phyloP scores from a whole-genome alignment of 2,113 vertebrate genomes.

The Tachycineta bicolor region DNA sequence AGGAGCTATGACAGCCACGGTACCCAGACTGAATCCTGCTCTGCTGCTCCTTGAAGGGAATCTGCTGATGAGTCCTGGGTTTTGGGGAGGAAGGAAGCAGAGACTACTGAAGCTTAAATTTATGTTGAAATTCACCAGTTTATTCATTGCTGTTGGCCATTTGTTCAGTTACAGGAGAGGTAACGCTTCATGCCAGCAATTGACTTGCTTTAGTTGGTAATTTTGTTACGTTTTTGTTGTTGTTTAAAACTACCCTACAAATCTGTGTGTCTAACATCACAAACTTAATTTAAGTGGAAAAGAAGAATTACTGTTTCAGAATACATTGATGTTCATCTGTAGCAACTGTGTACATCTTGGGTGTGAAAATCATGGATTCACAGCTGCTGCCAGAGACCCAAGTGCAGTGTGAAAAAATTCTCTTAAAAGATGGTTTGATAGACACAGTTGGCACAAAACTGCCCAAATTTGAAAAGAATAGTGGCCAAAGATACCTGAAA shows the following conservation, averaged over 20 bases:
- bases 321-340: background rate
- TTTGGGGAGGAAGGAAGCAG: background rate
- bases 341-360: background rate
- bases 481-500: background rate
- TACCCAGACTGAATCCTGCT: background rate
- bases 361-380: background rate
- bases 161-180: conserved; percentile 12
- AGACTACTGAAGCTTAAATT: background rate
- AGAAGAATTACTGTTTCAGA: background rate
- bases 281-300: background rate
- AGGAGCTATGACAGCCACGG: conserved; percentile 80
- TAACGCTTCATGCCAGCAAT: background rate
- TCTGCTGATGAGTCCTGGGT: background rate
- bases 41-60: background rate
- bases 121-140: background rate
- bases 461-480: background rate
- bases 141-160: background rate
- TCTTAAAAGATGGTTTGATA: background rate
- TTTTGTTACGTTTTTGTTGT: background rate
- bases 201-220: background rate
- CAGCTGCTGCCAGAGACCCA: background rate
- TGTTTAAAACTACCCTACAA: conserved; percentile 14
- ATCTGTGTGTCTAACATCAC: background rate
- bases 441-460: background rate
- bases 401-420: background rate